A percentile compares a stretch with the other conserved stretches of the same genome.
Evolutionary conservation across 2,797 vertebrate species (phyloP).

Genomic region (Enteromius anoplus): DNA sequence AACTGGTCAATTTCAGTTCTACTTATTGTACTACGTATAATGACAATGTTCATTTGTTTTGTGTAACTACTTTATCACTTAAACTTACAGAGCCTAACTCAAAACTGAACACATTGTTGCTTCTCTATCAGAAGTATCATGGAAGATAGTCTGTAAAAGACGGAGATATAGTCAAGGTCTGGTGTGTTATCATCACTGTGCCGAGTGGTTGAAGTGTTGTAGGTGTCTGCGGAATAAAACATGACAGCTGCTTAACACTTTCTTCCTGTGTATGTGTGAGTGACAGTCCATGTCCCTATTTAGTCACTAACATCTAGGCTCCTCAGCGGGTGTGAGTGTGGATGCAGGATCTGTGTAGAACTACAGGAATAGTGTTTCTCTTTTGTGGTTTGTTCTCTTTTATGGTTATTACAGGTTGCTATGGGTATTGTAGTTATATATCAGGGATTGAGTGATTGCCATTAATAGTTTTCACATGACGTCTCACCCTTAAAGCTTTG

Average conservation of each 20-base stretch:
- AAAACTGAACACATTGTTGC: background rate
- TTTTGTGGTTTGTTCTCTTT: background rate
- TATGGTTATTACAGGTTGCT: background rate
- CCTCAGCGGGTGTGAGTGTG: constrained; percentile 37
- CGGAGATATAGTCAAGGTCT: constrained; percentile 45
- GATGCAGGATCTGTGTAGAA: background rate
- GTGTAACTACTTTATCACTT: background rate
- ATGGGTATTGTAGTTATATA: background rate
- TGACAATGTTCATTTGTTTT: background rate
- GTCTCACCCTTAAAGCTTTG: too few species aligned
- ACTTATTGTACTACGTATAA: background rate
- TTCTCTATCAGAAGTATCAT: background rate
- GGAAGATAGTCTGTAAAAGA: constrained; percentile 49
- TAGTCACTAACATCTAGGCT: constrained; percentile 49
- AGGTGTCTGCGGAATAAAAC: constrained; percentile 69
- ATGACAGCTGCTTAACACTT: constrained; percentile 78
- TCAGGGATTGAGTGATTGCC: background rate
- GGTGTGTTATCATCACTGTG: constrained; percentile 51
- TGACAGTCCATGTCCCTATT: constrained; percentile 8
- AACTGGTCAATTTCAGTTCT: background rate
- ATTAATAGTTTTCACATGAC: background rate
- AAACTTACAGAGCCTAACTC: background rate
- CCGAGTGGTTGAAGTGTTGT: constrained; percentile 65
- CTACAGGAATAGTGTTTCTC: background rate
- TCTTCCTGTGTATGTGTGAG: constrained; percentile 65